Evolutionary conservation across 1,140 invertebrate genomes (phyloP).

Genomic region (Pomacea maculata): DNA sequence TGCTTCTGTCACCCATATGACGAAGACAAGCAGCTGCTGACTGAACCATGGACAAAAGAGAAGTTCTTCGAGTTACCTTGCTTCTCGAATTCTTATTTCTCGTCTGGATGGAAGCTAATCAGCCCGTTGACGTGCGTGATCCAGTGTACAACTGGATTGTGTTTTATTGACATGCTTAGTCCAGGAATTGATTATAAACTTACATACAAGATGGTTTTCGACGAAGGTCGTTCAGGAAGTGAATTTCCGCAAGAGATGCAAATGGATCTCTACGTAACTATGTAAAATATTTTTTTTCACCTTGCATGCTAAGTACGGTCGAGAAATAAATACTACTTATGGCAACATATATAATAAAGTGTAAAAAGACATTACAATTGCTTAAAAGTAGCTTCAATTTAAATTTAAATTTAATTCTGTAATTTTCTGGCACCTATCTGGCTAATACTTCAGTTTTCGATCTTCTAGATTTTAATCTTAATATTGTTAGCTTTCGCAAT

Average conservation of each 20-base stretch:
- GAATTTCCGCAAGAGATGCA: neutral
- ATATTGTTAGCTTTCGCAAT: too few relatives aligned
- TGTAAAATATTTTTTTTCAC: neutral
- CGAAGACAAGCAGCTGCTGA: neutral
- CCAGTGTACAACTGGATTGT: neutral
- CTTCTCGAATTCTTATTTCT: neutral
- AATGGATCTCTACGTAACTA: neutral
- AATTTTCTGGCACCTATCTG: too few relatives aligned
- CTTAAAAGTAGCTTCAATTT: too few relatives aligned
- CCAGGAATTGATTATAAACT: neutral
- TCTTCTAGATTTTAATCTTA: too few relatives aligned
- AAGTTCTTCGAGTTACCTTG: neutral
- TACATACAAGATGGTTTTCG: neutral
- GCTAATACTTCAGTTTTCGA: too few relatives aligned
- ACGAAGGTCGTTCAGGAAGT: neutral
- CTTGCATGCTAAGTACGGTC: too few relatives aligned
- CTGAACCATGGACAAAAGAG: neutral
- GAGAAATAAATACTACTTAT: too few relatives aligned
- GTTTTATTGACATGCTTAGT: neutral
- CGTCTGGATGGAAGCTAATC: neutral
- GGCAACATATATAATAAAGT: too few relatives aligned
- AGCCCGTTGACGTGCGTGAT: neutral
- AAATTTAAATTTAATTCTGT: too few relatives aligned
- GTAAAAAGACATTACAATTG: too few relatives aligned
- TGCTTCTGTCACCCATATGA: slow-evolving; percentile 1